Evolutionary conservation across 2,113 vertebrate species (phyloP).

Genomic region (Macroglossus sobrinus): DNA sequence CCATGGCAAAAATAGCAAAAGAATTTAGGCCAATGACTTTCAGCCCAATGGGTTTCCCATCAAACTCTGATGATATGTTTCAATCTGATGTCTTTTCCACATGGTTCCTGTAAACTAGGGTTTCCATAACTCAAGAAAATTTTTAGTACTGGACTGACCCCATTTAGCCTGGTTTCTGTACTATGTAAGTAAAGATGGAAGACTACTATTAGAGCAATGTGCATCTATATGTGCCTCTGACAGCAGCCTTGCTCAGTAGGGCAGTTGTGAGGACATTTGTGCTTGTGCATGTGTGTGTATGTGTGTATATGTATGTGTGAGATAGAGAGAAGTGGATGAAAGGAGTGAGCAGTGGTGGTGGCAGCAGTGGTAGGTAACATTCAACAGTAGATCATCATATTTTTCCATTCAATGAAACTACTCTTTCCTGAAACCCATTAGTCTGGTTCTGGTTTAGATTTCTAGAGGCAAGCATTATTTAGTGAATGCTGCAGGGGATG

Average conservation of each 20-base stretch:
- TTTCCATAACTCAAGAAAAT: conserved; percentile 3
- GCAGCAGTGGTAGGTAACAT: neutral
- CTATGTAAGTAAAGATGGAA: neutral
- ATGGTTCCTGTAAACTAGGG: neutral
- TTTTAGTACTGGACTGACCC: neutral
- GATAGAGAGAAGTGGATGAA: neutral
- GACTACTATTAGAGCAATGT: neutral
- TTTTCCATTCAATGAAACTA: neutral
- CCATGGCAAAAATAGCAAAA: neutral
- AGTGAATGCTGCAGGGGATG: neutral
- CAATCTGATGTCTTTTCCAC: neutral
- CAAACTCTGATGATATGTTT: neutral
- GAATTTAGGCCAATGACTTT: neutral
- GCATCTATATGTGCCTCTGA: neutral
- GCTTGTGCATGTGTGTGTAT: neutral
- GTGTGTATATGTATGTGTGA: neutral
- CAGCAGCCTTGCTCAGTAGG: neutral
- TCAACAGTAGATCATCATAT: neutral
- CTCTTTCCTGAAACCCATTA: neutral
- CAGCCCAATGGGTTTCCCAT: neutral
- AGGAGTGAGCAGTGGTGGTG: neutral
- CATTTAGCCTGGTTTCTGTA: neutral
- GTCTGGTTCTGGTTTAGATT: neutral
- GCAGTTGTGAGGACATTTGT: neutral
- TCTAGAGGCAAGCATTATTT: neutral